These are phyloP conservation scores for Camponotus vicinus DNA, from an alignment of 1,140 invertebrate species.

Conservation along the genomic window DNA sequence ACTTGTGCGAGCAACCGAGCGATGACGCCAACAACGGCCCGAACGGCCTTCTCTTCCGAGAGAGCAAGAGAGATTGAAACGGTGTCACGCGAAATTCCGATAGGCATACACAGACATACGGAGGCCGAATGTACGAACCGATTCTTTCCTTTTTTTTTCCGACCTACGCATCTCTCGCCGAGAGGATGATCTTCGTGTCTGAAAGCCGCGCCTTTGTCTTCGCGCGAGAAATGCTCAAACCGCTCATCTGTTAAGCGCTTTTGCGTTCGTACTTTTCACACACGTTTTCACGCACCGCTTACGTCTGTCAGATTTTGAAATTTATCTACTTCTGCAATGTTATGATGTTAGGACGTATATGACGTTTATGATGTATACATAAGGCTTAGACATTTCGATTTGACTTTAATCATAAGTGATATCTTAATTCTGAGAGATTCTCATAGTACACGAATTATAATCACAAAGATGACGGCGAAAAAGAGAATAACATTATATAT, in stretches of 20 bases:
- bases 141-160: neutral
- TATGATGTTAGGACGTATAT: neutral
- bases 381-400: constrained; percentile 1
- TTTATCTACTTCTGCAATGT: neutral
- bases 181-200: constrained; percentile 30
- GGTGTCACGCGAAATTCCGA: constrained; percentile 59
- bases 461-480: neutral
- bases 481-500: neutral
- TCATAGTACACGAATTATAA: neutral
- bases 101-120: constrained; percentile 21
- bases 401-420: neutral
- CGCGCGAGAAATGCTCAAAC: neutral
- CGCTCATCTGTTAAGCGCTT: constrained; percentile 8
- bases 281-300: neutral
- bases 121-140: constrained; percentile 15
- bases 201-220: constrained; percentile 42
- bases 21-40: constrained; percentile 40
- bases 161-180: constrained; percentile 38
- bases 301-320: neutral
- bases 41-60: constrained; percentile 25
- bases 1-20: constrained; percentile 16
- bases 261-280: neutral
- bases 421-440: neutral
- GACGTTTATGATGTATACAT: neutral
- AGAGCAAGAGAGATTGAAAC: constrained; percentile 44